Base-by-base conservation (phyloP, 2,888 invertebrate species). In the Caenorhabditis drosophilae region DNA sequence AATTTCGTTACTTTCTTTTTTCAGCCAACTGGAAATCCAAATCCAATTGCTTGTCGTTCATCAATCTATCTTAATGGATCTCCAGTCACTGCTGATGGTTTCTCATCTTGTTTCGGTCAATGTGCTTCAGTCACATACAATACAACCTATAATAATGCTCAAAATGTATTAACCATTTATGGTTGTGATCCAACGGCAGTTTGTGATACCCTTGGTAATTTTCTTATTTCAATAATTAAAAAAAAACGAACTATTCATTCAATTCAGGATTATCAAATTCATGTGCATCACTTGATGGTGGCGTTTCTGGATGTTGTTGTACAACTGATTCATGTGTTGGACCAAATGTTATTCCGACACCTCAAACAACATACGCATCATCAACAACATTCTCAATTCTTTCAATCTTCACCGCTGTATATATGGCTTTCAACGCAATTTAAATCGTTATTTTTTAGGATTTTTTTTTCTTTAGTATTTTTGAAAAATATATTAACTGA, bases 121-220 rank as follows among this genome's bases (percentile, higher is more conserved):
- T 72, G 72, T 34, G 63, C 59, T 16, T 49, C 63, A 38, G 51
- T 72, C 41, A 36, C 60, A 25, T 58, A 56, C 40, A 45, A 54
- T 27, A 58, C 67, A 25, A 40, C 40, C 9, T 44, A 59, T 56
- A 60, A 55, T 35, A 59, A 61, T 41, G 40, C 31, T 18, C 20
- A 7, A 7, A 20, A 55, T 25, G 20, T 47, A 11, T 56, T 66
- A 27, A 69, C 66, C 23, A 35, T 68, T 42, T 73, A 69, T 68
- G 53, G 68, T 40, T 73, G 73, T 49, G 70, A 70, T 34, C 73
- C 73, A 36, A 53, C 67, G n/a, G 38, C 68, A 16, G 68, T 73
- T 26, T 73, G 73, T 42, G 16, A 31, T 2, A 9, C 52, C 12
- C 42, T 73, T 15, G 53, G 68, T 70, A n/a, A 47, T 55, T 40